Percentiles rank a stretch among this genome's conserved stretches.
These are phyloP conservation scores for Piezodorus guildinii DNA, from an alignment of 1,140 invertebrate species.

Conservation along the genomic window DNA sequence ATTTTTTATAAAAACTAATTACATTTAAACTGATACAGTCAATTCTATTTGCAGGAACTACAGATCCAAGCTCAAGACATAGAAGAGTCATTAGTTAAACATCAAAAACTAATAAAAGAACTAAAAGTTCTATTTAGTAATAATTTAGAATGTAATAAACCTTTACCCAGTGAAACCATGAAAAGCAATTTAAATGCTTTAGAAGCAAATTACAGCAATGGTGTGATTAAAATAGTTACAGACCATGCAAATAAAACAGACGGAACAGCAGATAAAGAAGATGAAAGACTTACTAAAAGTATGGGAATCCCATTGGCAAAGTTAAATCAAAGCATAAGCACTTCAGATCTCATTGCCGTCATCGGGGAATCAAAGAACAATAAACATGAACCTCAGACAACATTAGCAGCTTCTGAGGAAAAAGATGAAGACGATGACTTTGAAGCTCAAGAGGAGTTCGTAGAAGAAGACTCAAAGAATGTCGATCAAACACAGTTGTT, in stretches of 20 bases:
- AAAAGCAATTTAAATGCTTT: neutral
- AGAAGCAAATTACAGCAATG: conserved; percentile 14
- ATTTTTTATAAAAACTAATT: too few relatives aligned
- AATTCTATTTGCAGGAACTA: too few relatives aligned
- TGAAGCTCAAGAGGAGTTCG: neutral
- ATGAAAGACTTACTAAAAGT: neutral
- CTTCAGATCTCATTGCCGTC: neutral
- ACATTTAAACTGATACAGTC: too few relatives aligned
- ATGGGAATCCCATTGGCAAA: neutral
- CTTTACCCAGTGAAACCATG: neutral
- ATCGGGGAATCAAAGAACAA: neutral
- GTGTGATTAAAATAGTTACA: conserved; percentile 20
- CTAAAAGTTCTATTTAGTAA: neutral
- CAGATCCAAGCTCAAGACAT: neutral
- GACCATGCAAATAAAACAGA: neutral
- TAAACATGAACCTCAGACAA: neutral
- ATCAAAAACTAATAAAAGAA: neutral
- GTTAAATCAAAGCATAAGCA: neutral
- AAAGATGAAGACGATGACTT: neutral
- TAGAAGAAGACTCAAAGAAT: neutral
- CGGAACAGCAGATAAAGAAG: neutral
- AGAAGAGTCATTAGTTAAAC: neutral
- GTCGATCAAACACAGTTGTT: neutral
- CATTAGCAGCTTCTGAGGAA: neutral
- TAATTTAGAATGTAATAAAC: neutral